Base-by-base conservation (phyloP, 2,888 invertebrate species). In the Syritta pipiens region DNA sequence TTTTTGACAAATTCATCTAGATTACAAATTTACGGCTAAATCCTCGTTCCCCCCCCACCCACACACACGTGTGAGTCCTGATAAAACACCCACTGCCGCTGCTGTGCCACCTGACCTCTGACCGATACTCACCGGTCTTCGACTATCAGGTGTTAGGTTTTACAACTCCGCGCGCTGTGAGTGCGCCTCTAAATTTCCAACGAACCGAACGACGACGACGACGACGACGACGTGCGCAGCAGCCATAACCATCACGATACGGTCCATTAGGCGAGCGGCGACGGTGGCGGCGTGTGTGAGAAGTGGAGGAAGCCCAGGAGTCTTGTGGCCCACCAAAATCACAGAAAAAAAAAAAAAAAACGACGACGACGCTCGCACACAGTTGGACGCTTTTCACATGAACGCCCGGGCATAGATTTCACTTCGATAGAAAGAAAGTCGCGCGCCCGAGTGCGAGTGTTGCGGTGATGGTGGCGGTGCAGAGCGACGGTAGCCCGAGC, bases 341-440 rank as follows among this genome's bases (percentile, higher is more conserved):
- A n/a, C n/a, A 17, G n/a, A 20, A n/a, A 0, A 24, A 46, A 30
- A 10, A 46, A 26, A 37, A 26, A 12, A 32, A 10, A 37, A 26
- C 22, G 10, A 60, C 51, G 51, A 55, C 53, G 37, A 40, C 30
- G 26, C 65, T 72, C 71, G 48, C 53, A 65, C 72, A 72, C 77
- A 67, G 74, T 72, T 79, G 77, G 77, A 74, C 14, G 74, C 77
- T 79, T 79, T 79, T 79, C 65, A 72, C 67, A 67, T 79, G 65
- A 72, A 79, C 67, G 67, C 67, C 65, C 17, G 71, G 46, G 63
- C 76, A 46, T 30, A 77, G 72, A 74, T 79, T 79, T 79, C 72
- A 79, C 72, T 53, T 65, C 59, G 74, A 77, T 77, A 67, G 65
- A 77, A 77, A 77, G 77, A 79, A 79, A 74, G 77, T 74, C 60